Base-by-base conservation (phyloP, 1,140 invertebrate species). In the Drosophila prosaltans region DNA sequence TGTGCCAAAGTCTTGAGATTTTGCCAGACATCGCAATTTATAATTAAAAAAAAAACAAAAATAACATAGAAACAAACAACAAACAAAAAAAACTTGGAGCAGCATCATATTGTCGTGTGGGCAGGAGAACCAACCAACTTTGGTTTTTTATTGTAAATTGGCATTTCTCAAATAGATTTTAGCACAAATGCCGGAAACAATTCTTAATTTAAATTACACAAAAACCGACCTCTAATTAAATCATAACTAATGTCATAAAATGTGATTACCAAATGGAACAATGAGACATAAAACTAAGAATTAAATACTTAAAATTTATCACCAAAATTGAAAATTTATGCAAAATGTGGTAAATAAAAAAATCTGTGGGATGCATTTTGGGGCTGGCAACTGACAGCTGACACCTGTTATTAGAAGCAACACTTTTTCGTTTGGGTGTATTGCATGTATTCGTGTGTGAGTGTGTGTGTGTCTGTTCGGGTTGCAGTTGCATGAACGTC, bases 401-500 rank as follows among this genome's bases (percentile, higher is more conserved):
- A 84, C 81, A 84, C 78, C 81, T 84, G 81, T 84, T 81, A 76
- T 84, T 84, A 76, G 73, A 67, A 69, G 55, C 76, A 77, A 69
- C 69, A 79, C 72, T 70, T 11, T 63, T 41, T 40, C 45, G 67
- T 74, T 69, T 70, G 61, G 68, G 63, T 72, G 69, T n/a, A n/a
- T 66, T 45, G 32, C 16, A 43, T 54, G 32, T 36, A 36, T 6
- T 30, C 0, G 32, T 6, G 63, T 39, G 45, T 48, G 40, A 36
- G 41, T 54, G 28, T 65, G 24, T 24, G 54, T 36, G 61, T 41
- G 32, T 55, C 11, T 57, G 16, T 64, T 65, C 41, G 11, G 43
- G n/a, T 74, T 74, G 61, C 68, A 60, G 74, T 72, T 74, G 45
- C 45, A 51, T 63, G 36, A 54, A n/a, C 65, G 57, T 76, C 58